Conservation (phyloP, 2,888 invertebrate species). For the Nasonovia ribisnigri region DNA sequence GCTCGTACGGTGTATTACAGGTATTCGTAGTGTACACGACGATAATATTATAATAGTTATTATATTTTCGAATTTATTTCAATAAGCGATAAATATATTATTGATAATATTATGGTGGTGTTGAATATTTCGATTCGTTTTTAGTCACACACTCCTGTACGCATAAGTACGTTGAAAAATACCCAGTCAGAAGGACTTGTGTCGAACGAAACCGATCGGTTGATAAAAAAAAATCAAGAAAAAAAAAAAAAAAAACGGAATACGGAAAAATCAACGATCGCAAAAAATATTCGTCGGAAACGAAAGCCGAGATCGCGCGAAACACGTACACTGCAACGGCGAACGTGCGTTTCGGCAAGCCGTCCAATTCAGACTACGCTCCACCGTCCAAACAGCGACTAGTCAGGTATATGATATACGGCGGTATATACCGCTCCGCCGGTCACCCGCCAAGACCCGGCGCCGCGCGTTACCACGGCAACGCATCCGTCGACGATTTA, state of each 20-base stretch:
- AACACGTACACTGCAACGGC: not conserved
- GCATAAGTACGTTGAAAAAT: not conserved
- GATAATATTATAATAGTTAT: not conserved
- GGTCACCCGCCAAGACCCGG: slow-evolving; percentile 24
- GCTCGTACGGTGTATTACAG: not conserved
- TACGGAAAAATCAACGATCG: not conserved
- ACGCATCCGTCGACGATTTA: not conserved
- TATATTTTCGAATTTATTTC: not conserved
- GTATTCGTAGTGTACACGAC: not conserved
- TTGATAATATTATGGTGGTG: not conserved
- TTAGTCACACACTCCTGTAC: not conserved
- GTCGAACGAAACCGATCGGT: not conserved
- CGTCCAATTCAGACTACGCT: slow-evolving; percentile 40
- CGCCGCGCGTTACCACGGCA: not conserved
- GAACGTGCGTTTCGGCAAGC: slow-evolving; percentile 8
- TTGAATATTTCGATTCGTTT: not conserved
- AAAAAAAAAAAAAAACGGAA: not conserved
- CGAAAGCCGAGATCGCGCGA: not conserved
- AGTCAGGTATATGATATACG: not conserved
- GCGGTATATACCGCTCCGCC: not conserved
- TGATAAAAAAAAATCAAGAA: not conserved
- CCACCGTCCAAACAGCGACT: not conserved
- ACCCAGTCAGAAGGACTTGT: not conserved
- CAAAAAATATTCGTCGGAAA: not conserved
- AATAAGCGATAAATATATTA: not conserved